Evolutionary conservation across 2,888 invertebrate genomes (phyloP).

Genomic region (Macrophya alboannulata): DNA sequence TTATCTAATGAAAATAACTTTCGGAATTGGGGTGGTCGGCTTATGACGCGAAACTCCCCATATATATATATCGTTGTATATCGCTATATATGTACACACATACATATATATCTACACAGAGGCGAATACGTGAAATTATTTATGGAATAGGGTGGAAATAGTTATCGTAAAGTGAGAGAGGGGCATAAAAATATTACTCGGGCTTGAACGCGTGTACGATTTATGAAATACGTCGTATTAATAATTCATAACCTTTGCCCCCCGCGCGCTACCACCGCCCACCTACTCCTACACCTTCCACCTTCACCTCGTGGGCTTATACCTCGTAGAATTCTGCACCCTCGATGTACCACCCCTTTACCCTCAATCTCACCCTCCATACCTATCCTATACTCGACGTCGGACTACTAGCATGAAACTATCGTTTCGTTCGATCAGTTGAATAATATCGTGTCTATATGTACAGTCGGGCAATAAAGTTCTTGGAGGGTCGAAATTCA

Average conservation of each 20-base stretch:
- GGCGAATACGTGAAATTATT: conserved; percentile 36
- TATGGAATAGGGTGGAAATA: conserved; percentile 49
- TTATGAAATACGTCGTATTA: conserved; percentile 56
- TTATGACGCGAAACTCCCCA: no score
- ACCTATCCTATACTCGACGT: background rate
- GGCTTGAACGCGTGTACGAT: conserved; percentile 54
- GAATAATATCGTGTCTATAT: conserved; percentile 2
- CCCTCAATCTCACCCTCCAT: background rate
- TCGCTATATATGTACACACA: background rate
- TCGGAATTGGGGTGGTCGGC: no score
- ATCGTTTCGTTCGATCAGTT: conserved; percentile 37
- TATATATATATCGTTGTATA: background rate
- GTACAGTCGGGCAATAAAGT: no score
- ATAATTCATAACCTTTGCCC: conserved; percentile 56
- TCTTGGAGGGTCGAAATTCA: no score
- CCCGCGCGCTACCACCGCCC: background rate
- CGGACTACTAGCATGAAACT: conserved; percentile 21
- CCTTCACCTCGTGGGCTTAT: background rate
- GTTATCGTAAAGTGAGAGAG: conserved; percentile 55
- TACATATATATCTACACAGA: background rate
- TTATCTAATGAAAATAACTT: no score
- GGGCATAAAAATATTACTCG: conserved; percentile 55
- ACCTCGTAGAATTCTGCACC: background rate
- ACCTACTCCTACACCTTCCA: background rate
- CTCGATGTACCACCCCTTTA: conserved; percentile 7